A percentile compares a stretch with the other conserved stretches of the same genome.
These are phyloP conservation scores for Tenthredo scrophulariae DNA, from an alignment of 2,888 invertebrate genomes.

Conservation along the genomic window DNA sequence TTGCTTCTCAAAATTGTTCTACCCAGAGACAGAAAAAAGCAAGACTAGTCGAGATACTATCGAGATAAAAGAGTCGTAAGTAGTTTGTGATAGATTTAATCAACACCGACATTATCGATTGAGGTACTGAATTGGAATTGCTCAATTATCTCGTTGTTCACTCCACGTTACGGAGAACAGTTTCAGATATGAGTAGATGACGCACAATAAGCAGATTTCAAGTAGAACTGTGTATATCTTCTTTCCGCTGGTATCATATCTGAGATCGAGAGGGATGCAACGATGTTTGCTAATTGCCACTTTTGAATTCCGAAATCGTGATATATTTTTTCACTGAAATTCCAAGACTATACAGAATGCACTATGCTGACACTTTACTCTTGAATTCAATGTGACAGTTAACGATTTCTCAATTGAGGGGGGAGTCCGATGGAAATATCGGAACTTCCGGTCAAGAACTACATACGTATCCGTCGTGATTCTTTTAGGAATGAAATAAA, in stretches of 20 bases:
- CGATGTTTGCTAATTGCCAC: not conserved
- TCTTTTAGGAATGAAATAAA: not conserved
- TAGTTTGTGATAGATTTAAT: conserved; percentile 54
- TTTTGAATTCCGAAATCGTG: not conserved
- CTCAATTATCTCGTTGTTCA: not conserved
- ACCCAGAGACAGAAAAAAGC: conserved; percentile 93
- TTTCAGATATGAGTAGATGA: not conserved
- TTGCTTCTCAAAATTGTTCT: conserved; percentile 93
- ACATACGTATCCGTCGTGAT: not conserved
- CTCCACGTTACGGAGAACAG: not conserved
- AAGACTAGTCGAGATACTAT: conserved; percentile 89
- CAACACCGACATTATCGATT: not conserved
- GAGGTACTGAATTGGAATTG: not conserved
- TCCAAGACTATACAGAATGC: not conserved
- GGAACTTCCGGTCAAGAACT: not conserved
- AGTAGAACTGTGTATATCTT: not conserved
- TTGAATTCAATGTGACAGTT: not conserved
- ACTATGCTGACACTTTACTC: not conserved
- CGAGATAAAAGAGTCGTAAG: conserved; percentile 85
- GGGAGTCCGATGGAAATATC: not conserved
- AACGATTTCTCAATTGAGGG: not conserved
- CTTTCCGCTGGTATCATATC: not conserved
- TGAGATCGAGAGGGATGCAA: not conserved
- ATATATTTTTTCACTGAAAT: too few relatives aligned
- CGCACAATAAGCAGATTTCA: not conserved